These are phyloP conservation scores for Pristiophorus japonicus DNA, from an alignment of 2,113 vertebrate species.

Conservation along the genomic window DNA sequence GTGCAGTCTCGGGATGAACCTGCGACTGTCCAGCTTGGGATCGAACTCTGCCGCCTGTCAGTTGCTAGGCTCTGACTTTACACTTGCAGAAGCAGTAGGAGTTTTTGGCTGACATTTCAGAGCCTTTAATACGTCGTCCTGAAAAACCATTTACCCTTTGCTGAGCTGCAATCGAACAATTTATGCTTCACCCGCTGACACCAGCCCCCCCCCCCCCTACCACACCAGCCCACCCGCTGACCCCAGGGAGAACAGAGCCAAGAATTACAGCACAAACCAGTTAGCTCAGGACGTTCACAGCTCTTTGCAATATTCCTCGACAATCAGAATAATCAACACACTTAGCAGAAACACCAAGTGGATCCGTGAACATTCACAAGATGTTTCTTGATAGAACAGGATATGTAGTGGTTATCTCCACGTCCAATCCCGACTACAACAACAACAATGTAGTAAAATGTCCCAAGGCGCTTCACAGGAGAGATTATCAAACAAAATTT, in stretches of 20 bases:
- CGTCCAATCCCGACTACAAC: not conserved
- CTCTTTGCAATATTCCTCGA: not conserved
- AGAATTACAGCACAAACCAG: not conserved
- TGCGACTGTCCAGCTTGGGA: not conserved
- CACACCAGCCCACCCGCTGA: too few relatives aligned
- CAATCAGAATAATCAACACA: not conserved
- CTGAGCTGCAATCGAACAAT: not conserved
- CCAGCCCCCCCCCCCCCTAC: too few relatives aligned
- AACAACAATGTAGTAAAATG: too few relatives aligned
- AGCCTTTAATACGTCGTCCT: not conserved
- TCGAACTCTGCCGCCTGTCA: not conserved
- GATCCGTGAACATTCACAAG: not conserved
- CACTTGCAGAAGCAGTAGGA: not conserved
- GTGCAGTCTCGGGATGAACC: not conserved
- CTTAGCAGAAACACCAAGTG: not conserved
- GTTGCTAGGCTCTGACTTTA: not conserved
- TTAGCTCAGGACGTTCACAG: not conserved
- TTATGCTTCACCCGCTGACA: not conserved
- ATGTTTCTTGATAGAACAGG: not conserved
- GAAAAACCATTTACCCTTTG: not conserved
- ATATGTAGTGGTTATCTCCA: not conserved
- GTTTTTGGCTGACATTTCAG: slow-evolving; percentile 27
- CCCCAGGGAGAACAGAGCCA: not conserved
- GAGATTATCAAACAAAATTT: too few relatives aligned
- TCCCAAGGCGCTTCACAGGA: too few relatives aligned